Conservation (phyloP, 2,797 vertebrate genomes). For the Melanotaenia maccullochi region DNA sequence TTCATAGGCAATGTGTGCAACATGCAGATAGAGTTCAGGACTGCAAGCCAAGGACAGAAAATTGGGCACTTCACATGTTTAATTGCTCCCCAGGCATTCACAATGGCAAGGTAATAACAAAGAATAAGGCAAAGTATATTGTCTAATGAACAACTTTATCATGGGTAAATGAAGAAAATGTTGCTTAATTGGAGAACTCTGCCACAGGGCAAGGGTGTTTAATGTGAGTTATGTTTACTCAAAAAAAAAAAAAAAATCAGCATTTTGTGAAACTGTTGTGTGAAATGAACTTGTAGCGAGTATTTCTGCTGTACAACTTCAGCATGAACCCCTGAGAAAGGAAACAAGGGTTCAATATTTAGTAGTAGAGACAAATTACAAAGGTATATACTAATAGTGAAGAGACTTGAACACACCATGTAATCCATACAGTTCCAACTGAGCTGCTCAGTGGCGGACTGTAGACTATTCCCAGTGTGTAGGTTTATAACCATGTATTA, state of each 20-base stretch:
- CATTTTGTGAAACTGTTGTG: constrained; percentile 47
- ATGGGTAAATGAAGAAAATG: constrained; percentile 72
- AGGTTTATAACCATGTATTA: background rate
- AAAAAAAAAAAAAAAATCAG: constrained; percentile 36
- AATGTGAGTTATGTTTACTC: constrained; percentile 70
- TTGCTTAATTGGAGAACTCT: constrained; percentile 73
- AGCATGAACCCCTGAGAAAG: constrained; percentile 20
- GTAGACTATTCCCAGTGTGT: constrained; percentile 12
- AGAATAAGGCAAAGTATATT: constrained; percentile 72
- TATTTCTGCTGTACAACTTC: constrained; percentile 29
- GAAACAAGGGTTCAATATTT: constrained; percentile 54
- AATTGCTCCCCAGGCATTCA: constrained; percentile 80
- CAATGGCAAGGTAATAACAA: constrained; percentile 74
- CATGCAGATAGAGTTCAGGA: constrained; percentile 77
- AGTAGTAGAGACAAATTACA: constrained; percentile 53
- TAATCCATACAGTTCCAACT: constrained; percentile 31
- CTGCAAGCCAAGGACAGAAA: constrained; percentile 73
- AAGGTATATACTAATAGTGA: constrained; percentile 35
- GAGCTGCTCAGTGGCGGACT: constrained; percentile 34
- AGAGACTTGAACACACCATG: constrained; percentile 38
- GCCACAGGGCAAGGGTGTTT: constrained; percentile 65
- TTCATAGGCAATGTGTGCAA: constrained; percentile 75
- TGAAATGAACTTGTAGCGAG: constrained; percentile 47
- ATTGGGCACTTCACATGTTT: constrained; percentile 80
- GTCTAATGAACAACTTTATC: constrained; percentile 80